A percentile compares a stretch with the other conserved stretches of the same genome.
Conservation (phyloP, 2,113 vertebrate genomes). For the Amia ocellicauda region DNA sequence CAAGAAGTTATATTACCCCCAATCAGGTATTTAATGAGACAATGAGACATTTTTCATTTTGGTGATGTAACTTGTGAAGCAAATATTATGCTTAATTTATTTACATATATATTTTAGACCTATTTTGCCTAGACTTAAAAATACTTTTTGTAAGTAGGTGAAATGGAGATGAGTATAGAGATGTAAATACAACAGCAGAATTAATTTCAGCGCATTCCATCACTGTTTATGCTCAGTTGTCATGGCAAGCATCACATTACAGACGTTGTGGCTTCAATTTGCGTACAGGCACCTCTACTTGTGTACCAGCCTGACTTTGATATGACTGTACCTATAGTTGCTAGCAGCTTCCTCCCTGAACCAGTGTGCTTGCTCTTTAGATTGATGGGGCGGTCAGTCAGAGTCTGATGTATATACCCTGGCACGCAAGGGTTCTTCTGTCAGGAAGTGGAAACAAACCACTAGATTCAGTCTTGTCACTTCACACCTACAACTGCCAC, state of each 20-base stretch:
- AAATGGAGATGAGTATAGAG: too few species aligned
- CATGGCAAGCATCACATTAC: not conserved
- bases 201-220: too few species aligned
- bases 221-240: not conserved
- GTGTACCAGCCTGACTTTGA: too few species aligned
- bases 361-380: not conserved
- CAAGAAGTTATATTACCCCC: too few species aligned
- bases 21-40: too few species aligned
- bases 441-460: slow-evolving; percentile 1
- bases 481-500: not conserved
- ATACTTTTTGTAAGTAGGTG: too few species aligned
- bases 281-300: too few species aligned
- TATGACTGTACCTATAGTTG: not conserved
- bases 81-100: not conserved
- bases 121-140: too few species aligned
- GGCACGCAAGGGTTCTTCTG: not conserved
- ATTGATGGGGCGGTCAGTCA: not conserved
- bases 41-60: too few species aligned
- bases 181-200: too few species aligned
- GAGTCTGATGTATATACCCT: not conserved
- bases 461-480: not conserved
- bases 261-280: too few species aligned
- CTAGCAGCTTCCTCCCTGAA: not conserved
- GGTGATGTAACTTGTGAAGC: too few species aligned
- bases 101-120: not conserved